phyloP scores from a whole-genome alignment of 2,888 invertebrate species.

The Lucinisca nassula region DNA sequence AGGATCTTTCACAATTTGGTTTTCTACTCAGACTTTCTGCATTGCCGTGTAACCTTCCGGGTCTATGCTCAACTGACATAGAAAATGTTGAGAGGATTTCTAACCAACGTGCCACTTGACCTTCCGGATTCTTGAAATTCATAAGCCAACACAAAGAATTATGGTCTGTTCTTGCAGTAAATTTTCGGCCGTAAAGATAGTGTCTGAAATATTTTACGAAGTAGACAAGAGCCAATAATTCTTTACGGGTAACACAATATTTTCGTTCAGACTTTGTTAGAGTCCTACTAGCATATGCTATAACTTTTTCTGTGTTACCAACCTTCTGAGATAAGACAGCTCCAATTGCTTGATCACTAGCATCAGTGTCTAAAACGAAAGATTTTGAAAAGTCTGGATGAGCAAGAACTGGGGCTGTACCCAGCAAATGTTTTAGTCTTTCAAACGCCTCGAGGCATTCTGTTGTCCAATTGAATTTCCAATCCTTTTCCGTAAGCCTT shows the following conservation, averaged over 20 bases:
- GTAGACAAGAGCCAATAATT: slow-evolving; percentile 64
- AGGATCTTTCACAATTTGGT: too few relatives aligned
- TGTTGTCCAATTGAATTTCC: too few relatives aligned
- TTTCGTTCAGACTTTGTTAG: slow-evolving; percentile 46
- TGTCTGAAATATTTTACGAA: slow-evolving; percentile 67
- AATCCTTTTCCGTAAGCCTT: too few relatives aligned
- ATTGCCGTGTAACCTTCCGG: slow-evolving; percentile 45
- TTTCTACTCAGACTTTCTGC: slow-evolving; percentile 39
- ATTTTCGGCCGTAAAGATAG: slow-evolving; percentile 63
- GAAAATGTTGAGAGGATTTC: slow-evolving; percentile 53
- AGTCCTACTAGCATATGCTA: slow-evolving; percentile 60
- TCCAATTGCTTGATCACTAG: slow-evolving; percentile 66
- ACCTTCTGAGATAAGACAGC: slow-evolving; percentile 65
- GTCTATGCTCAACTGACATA: slow-evolving; percentile 48
- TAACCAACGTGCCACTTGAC: slow-evolving; percentile 54
- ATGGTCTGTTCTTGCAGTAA: slow-evolving; percentile 67
- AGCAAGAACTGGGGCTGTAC: slow-evolving; percentile 57
- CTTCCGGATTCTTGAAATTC: slow-evolving; percentile 57
- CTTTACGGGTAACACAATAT: slow-evolving; percentile 62
- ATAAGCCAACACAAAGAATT: slow-evolving; percentile 58
- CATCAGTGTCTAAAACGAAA: slow-evolving; percentile 71
- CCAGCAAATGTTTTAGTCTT: too few relatives aligned
- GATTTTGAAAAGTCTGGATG: slow-evolving; percentile 52
- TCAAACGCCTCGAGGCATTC: too few relatives aligned
- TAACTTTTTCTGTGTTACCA: slow-evolving; percentile 64